Conservation (phyloP, 1,140 invertebrate genomes). For the Trachelipus rathkii region DNA sequence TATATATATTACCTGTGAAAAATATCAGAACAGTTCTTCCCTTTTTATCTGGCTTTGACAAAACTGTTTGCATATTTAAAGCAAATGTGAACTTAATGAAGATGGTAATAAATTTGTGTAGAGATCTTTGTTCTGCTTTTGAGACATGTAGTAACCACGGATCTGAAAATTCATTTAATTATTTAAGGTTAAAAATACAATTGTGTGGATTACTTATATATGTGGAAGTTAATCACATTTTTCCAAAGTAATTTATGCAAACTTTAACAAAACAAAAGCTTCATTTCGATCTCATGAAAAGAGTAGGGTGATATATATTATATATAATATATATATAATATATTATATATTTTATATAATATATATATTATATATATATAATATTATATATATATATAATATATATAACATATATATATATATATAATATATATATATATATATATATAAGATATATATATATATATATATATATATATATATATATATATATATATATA, state of each 20-base stretch:
- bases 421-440: background rate
- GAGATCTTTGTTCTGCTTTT: constrained; percentile 34
- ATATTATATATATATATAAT: too few relatives aligned
- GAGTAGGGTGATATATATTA: too few relatives aligned
- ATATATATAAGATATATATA: constrained; percentile 19
- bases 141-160: constrained; percentile 36
- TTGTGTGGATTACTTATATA: too few relatives aligned
- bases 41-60: constrained; percentile 29
- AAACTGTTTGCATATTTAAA: constrained; percentile 36
- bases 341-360: too few relatives aligned
- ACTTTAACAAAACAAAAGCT: too few relatives aligned
- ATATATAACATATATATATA: too few relatives aligned
- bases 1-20: constrained; percentile 31
- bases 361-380: too few relatives aligned
- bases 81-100: constrained; percentile 34
- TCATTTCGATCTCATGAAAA: too few relatives aligned
- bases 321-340: too few relatives aligned
- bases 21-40: constrained; percentile 41
- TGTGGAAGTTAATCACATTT: too few relatives aligned
- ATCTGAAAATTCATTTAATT: constrained; percentile 25
- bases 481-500: constrained; percentile 21
- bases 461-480: constrained; percentile 25
- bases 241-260: too few relatives aligned
- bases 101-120: constrained; percentile 31
- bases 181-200: too few relatives aligned